phyloP scores from a whole-genome alignment of 2,888 invertebrate species.

The Nemotelus nigrinus region DNA sequence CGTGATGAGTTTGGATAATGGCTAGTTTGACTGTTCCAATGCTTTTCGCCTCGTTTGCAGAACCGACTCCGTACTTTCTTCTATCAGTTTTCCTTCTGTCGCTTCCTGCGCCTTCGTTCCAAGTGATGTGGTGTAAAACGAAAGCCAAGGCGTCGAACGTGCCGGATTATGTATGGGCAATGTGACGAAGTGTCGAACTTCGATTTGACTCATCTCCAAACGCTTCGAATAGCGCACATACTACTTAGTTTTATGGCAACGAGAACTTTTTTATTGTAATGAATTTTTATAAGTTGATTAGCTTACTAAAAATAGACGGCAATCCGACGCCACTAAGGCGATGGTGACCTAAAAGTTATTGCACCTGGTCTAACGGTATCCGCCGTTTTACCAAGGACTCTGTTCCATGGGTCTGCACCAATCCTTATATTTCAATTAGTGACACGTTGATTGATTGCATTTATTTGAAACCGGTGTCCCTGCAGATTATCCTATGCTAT shows the following conservation, averaged over 20 bases:
- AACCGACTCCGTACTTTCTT: neutral
- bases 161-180: conserved; percentile 32
- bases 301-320: conserved; percentile 25
- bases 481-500: too few species aligned
- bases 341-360: conserved; percentile 11
- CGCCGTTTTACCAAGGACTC: neutral
- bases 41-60: conserved; percentile 8
- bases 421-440: too few species aligned
- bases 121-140: neutral
- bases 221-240: neutral
- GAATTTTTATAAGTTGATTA: conserved; percentile 18
- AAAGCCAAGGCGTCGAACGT: conserved; percentile 11
- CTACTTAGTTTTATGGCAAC: conserved; percentile 29
- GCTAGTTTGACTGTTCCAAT: neutral
- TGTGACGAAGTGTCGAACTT: neutral
- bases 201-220: too few species aligned
- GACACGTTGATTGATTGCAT: too few species aligned
- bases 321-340: conserved; percentile 31
- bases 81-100: neutral
- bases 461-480: too few species aligned
- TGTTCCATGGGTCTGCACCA: too few species aligned
- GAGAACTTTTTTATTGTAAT: conserved; percentile 27
- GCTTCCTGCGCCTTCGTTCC: neutral
- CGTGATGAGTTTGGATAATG: conserved; percentile 26
- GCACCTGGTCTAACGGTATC: conserved; percentile 31